Percentiles rank a stretch among this genome's conserved stretches.
Conservation (phyloP, 2,888 invertebrate species). For the Ceriagrion tenellum region DNA sequence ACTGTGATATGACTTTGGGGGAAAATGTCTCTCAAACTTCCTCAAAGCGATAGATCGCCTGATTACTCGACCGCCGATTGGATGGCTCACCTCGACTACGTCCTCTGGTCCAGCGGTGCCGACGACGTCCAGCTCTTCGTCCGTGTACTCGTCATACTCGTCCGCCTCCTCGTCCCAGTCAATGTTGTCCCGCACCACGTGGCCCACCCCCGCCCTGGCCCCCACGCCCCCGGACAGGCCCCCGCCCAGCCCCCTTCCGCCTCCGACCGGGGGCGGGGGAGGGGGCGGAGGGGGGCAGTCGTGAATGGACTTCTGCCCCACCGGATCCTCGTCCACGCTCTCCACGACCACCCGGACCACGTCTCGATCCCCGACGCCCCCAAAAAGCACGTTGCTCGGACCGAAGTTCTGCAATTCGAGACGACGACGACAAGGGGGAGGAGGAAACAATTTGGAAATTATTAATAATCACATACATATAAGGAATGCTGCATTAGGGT, state of each 20-base stretch:
- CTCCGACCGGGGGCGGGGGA: not conserved
- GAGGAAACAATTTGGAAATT: no score
- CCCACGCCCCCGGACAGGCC: not conserved
- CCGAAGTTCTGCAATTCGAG: not conserved
- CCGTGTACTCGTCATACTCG: slow-evolving; percentile 46
- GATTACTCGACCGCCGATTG: no score
- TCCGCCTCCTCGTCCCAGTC: slow-evolving; percentile 49
- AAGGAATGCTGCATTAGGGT: no score
- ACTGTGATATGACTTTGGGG: no score
- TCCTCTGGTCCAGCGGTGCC: slow-evolving; percentile 46
- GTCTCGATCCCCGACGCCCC: slow-evolving; percentile 37
- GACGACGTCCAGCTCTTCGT: slow-evolving; percentile 55
- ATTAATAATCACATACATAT: no score
- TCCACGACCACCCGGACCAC: slow-evolving; percentile 21
- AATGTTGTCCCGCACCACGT: slow-evolving; percentile 31
- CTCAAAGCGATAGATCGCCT: no score
- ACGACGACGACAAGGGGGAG: no score
- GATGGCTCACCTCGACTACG: slow-evolving; percentile 25
- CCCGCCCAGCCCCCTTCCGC: not conserved
- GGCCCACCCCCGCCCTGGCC: not conserved
- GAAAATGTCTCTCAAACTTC: no score
- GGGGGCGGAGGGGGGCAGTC: not conserved
- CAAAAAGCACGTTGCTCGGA: not conserved
- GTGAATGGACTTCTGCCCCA: not conserved
- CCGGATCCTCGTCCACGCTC: slow-evolving; percentile 27